Evolutionary conservation across 2,888 invertebrate genomes (phyloP).

Genomic region (Mesodorylaimus sp.): DNA sequence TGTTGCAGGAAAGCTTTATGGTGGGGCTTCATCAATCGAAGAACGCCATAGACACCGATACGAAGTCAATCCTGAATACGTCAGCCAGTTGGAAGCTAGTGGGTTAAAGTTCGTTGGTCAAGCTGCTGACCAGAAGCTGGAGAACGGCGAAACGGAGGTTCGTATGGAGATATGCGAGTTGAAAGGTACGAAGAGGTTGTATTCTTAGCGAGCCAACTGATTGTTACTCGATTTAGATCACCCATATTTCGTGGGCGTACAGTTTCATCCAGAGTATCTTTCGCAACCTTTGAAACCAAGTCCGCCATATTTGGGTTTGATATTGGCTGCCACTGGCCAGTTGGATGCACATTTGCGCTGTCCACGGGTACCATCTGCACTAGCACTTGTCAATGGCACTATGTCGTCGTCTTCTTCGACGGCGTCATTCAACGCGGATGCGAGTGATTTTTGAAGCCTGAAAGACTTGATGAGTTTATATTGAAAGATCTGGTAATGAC

Average conservation of each 20-base stretch:
- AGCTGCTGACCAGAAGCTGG: constrained; percentile 45
- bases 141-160: neutral
- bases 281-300: constrained; percentile 45
- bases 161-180: constrained; percentile 14
- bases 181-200: constrained; percentile 6
- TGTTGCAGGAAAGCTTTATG: too few species aligned
- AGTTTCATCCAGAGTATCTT: constrained; percentile 87
- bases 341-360: too few species aligned
- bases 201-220: constrained; percentile 28
- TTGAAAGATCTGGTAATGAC: too few species aligned
- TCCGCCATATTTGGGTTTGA: constrained; percentile 80
- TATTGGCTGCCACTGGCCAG: constrained; percentile 69
- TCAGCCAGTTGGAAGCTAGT: constrained; percentile 52
- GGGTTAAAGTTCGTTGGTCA: constrained; percentile 69
- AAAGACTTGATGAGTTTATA: too few species aligned
- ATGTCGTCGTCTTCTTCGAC: too few species aligned
- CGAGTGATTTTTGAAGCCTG: too few species aligned
- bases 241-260: constrained; percentile 80
- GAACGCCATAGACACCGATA: constrained; percentile 92
- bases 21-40: constrained; percentile 44
- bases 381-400: too few species aligned
- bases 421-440: too few species aligned
- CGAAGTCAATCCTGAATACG: constrained; percentile 71
- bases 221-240: constrained; percentile 43
- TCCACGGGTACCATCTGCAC: too few species aligned